Evolutionary conservation across 2,888 invertebrate genomes (phyloP), one percentile per base, ranked within the genome.

Genomic region (Sclerodermus sp.): DNA sequence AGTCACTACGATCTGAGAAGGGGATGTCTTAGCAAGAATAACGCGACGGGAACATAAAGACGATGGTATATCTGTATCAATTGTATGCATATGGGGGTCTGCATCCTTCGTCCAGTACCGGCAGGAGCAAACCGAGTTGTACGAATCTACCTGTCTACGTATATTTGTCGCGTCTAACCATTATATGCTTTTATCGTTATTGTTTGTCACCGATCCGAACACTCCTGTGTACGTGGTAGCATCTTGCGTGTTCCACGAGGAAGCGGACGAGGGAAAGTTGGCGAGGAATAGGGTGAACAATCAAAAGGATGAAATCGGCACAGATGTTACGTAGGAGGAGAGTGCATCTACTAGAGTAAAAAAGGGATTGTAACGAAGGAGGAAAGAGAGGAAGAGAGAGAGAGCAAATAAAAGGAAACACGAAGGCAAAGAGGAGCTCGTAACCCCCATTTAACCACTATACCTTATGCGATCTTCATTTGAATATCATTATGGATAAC

Each of bases 401-500:
- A 53, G 57, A 56, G n/a, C n/a, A n/a, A 45, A 49, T 47, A 47
- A 51, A 50, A 51, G 49, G 32, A 45, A 16, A 23, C 14, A 18
- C 40, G 39, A 23, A 15, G 10, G 38, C 53, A 51, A 51, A 51
- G 52, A 34, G 41, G 43, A 45, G 49, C 51, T 34, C 34, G 55
- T 66, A 73, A 70, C 64, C 68, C 65, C 68, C 64, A 68, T 74
- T 73, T 67, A 71, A 70, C 55, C 47, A 56, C 59, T 61, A 66
- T 69, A 67, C 74, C 75, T 71, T 76, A 74, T 71, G 71, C 63
- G 71, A 75, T 74, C 70, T 74, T 74, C 74, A 76, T 77, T 77
- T 77, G 70, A 77, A 77, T 77, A 77, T 69, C 73, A 73, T 76
- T 77, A 77, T 76, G 77, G 76, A 77, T 77, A 76, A 76, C 67